A percentile compares a stretch with the other conserved stretches of the same genome.
phyloP scores from a whole-genome alignment of 2,113 vertebrate species.

The Thamnophis sirtalis region DNA sequence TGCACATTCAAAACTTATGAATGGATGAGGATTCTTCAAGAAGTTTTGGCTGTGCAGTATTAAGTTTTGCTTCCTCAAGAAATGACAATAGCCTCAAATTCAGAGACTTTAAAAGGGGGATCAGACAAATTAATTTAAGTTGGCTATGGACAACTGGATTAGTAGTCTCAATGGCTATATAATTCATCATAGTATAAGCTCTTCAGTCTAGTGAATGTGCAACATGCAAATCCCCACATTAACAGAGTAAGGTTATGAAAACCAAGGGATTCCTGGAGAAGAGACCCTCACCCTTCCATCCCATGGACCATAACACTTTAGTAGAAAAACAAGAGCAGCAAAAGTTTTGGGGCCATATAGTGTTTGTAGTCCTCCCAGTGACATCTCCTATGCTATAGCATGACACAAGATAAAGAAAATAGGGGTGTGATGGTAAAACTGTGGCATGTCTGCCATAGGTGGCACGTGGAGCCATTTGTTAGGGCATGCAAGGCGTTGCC shows the following conservation, averaged over 20 bases:
- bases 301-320: not conserved
- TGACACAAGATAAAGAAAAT: not conserved
- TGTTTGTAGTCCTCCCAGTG: not conserved
- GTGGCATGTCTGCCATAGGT: too few species aligned
- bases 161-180: not conserved
- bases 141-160: not conserved
- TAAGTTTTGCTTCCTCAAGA: not conserved
- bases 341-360: too few species aligned
- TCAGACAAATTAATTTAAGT: not conserved
- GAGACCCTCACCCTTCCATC: not conserved
- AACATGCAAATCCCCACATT: not conserved
- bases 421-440: too few species aligned
- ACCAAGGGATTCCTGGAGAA: not conserved
- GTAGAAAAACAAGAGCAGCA: not conserved
- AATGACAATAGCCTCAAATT: not conserved
- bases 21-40: not conserved
- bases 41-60: not conserved
- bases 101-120: not conserved
- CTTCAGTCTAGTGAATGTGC: not conserved
- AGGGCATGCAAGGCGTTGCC: too few species aligned
- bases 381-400: not conserved
- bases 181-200: not conserved
- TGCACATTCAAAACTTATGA: not conserved
- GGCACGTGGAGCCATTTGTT: too few species aligned
- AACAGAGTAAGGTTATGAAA: not conserved